Evolutionary conservation across 53 echinoderm and acorn worm genomes (phyloP), one percentile per base, ranked within the genome.

Genomic region (Echinometra lucunter): DNA sequence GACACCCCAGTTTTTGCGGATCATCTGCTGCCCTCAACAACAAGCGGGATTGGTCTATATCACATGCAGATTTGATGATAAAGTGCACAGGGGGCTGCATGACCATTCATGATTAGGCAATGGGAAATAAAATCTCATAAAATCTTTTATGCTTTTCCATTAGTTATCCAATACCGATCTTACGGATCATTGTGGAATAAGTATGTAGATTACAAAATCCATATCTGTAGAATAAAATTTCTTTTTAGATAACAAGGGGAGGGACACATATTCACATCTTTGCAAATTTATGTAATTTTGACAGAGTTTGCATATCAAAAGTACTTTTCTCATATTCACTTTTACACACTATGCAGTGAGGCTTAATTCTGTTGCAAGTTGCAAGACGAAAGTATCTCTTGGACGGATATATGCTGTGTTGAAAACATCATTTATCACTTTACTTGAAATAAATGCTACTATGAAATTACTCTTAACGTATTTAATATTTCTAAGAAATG

Each of bases 271-370:
- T 69, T 32, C 19, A 7, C 32, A 30, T 32, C 32, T 66, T 6
- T 27, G 28, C 28, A 10, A 3, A 28, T 5, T 18, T 56, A 10
- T 78, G 38, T 19, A 78, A 40, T 40, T 78, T 19, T 78, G 78
- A 78, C 38, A 78, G 69, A 69, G 74, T 74, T 78, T 78, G 78
- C 78, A 78, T 78, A 78, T 78, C 38, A 21, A 40, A 19, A 78
- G 78, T 78, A 78, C 78, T 78, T 78, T 78, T 78, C 1, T 78
- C 19, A 19, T 78, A 4, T 78, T 78, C 42, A 34, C 28, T 42
- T 40, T n/a, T 18, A 38, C 0, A 78, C 42, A 18, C 1, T 38
- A 23, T 42, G 17, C 78, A 78, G 23, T 40, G 21, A 78, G 42
- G 78, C 38, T 42, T 42, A 78, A 78, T 18, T 38, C 0, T 19